phyloP scores from a whole-genome alignment of 2,113 vertebrate species.

The Synchiropus splendidus region DNA sequence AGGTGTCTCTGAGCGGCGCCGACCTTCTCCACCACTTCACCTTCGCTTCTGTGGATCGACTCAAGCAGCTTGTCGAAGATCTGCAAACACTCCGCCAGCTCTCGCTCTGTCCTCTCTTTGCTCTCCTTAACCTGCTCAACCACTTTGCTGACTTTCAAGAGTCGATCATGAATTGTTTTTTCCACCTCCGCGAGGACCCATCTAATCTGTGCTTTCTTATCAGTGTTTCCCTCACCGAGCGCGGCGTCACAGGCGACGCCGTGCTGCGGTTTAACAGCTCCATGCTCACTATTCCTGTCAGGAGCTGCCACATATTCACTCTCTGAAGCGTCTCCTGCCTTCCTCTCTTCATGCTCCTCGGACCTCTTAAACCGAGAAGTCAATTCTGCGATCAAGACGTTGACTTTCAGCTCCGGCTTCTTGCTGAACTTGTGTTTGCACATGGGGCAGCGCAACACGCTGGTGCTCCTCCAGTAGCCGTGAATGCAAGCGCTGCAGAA shows the following conservation, averaged over 20 bases:
- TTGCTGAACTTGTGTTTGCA: background rate
- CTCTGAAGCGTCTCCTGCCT: background rate
- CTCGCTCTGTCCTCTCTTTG: background rate
- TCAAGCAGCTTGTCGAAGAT: conserved; percentile 7
- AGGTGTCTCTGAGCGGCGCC: background rate
- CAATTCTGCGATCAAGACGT: background rate
- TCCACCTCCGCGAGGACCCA: background rate
- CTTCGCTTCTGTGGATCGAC: conserved; percentile 1
- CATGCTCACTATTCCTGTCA: background rate
- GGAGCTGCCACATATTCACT: conserved; percentile 11
- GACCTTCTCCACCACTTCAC: background rate
- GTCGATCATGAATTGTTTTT: background rate
- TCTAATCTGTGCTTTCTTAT: background rate
- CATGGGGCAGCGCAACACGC: background rate
- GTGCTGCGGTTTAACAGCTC: background rate
- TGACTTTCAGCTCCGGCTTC: background rate
- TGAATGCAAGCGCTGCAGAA: background rate
- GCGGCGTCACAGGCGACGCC: background rate
- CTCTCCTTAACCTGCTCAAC: background rate
- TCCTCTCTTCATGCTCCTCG: background rate
- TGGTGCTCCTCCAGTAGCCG: background rate
- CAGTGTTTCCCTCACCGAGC: conserved; percentile 1
- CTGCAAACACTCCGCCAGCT: background rate
- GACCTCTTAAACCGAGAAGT: background rate
- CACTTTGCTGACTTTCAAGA: conserved; percentile 1